Base-by-base conservation (phyloP, 1,140 invertebrate genomes). In the Caenorhabditis inopinata region DNA sequence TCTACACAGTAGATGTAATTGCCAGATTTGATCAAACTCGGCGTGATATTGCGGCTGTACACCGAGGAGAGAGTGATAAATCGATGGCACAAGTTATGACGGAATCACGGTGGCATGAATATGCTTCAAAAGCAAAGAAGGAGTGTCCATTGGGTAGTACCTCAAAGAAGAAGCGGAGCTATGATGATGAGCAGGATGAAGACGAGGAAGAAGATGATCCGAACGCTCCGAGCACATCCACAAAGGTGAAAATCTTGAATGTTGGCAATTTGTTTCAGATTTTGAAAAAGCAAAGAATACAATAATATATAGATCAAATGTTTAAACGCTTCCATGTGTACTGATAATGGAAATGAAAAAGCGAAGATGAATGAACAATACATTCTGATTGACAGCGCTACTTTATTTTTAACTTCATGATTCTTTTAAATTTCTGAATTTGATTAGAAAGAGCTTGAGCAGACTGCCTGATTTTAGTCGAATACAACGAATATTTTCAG, bases 41-140 rank as follows among this genome's bases (percentile, higher is more conserved):
- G 0, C 3, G 32, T 6, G 58, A 68, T 21, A 42, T 68, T 21
- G 58, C 58, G 16, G 58, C 58, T 18, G n/a, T 68, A 1, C 58
- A 68, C 9, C 14, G 58, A 11, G 58, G 58, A 21, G 58, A 68
- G n/a, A 42, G 11, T 7, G 27, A n/a, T 11, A 68, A 68, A 16
- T 38, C 58, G n/a, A 68, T 68, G 58, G 58, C 58, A 21, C 58
- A 68, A 18, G 58, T 68, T 4, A 68, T 68, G 32, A 42, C 32
- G 2, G 58, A 68, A 27, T 1, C 58, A 2, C n/a, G 58, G 11
- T 68, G 58, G 58, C 58, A 68, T 68, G 58, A 68, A 42, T 32
- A 38, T 9, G 58, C 58, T 2, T 16, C 58, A 21, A 68, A 68
- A 18, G 58, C 58, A 1, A 68, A 38, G n/a, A 68, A 68, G 16